phyloP scores from a whole-genome alignment of 2,888 invertebrate genomes.

The Seira ritae region DNA sequence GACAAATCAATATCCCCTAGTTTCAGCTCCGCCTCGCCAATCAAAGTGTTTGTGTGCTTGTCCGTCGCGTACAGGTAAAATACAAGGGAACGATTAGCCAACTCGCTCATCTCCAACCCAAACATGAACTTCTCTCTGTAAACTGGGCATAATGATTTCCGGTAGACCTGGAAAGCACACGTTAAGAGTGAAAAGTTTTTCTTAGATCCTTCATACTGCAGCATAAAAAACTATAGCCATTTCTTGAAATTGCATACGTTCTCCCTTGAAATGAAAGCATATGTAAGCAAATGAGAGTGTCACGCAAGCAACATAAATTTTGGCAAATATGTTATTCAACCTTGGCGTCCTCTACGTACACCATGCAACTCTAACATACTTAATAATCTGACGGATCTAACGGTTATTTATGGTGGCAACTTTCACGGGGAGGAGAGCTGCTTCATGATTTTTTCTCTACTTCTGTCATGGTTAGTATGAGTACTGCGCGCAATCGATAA shows the following conservation, averaged over 20 bases:
- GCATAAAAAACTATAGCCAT: not conserved
- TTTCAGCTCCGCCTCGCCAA: slow-evolving; percentile 83
- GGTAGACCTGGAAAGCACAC: slow-evolving; percentile 78
- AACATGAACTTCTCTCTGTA: slow-evolving; percentile 87
- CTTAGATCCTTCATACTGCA: not conserved
- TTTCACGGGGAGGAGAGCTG: too few species aligned
- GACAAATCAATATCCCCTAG: slow-evolving; percentile 81
- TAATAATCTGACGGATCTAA: too few species aligned
- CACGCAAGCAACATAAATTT: slow-evolving; percentile 51
- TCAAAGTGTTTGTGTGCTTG: slow-evolving; percentile 81
- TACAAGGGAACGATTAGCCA: slow-evolving; percentile 80
- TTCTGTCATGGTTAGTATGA: too few species aligned
- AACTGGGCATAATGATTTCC: slow-evolving; percentile 83
- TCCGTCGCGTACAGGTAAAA: slow-evolving; percentile 84
- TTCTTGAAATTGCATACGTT: not conserved
- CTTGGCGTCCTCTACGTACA: too few species aligned
- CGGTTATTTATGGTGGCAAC: too few species aligned
- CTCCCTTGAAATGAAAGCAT: not conserved
- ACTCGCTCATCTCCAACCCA: slow-evolving; percentile 80
- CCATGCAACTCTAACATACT: too few species aligned
- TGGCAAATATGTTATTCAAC: too few species aligned
- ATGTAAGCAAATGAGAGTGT: not conserved
- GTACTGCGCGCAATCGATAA: too few species aligned
- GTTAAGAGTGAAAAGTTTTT: not conserved
- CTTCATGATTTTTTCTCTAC: too few species aligned